Evolutionary conservation across 2,888 invertebrate species (phyloP).

Genomic region (Dione vanillae): DNA sequence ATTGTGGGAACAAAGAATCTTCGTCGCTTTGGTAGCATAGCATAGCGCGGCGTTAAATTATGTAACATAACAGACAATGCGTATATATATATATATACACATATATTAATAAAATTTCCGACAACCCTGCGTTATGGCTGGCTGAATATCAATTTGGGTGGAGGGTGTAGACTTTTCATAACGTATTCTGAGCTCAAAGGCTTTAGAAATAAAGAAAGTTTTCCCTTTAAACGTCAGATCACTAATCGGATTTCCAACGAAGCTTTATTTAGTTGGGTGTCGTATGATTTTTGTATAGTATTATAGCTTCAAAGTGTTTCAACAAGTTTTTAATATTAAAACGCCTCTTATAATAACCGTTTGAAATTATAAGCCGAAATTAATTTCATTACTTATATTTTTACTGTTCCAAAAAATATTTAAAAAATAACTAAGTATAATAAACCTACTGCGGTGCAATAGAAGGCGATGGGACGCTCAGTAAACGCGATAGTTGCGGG

Average conservation of each 20-base stretch:
- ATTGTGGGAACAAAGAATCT: too few species aligned
- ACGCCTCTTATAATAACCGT: conserved; percentile 7
- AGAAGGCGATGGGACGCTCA: too few species aligned
- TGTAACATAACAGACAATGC: too few species aligned
- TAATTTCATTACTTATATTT: not conserved
- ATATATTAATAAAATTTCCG: not conserved
- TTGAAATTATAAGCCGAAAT: not conserved
- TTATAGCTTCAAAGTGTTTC: conserved; percentile 26
- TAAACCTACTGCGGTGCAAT: too few species aligned
- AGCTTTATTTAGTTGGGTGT: conserved; percentile 33
- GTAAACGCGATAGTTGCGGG: too few species aligned
- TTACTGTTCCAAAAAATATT: too few species aligned
- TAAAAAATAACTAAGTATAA: not conserved
- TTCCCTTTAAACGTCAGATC: conserved; percentile 10
- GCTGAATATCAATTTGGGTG: conserved; percentile 44
- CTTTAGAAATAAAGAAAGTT: conserved; percentile 21
- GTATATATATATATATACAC: too few species aligned
- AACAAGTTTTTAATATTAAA: conserved; percentile 21
- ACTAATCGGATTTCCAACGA: conserved; percentile 29
- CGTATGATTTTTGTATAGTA: conserved; percentile 33
- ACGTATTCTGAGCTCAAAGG: conserved; percentile 21
- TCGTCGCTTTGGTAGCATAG: too few species aligned
- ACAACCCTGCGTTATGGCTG: conserved; percentile 40
- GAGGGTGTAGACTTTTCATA: conserved; percentile 27
- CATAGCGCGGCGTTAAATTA: too few species aligned